Base-by-base conservation (phyloP, 2,797 vertebrate species). In the Numenius phaeopus region DNA sequence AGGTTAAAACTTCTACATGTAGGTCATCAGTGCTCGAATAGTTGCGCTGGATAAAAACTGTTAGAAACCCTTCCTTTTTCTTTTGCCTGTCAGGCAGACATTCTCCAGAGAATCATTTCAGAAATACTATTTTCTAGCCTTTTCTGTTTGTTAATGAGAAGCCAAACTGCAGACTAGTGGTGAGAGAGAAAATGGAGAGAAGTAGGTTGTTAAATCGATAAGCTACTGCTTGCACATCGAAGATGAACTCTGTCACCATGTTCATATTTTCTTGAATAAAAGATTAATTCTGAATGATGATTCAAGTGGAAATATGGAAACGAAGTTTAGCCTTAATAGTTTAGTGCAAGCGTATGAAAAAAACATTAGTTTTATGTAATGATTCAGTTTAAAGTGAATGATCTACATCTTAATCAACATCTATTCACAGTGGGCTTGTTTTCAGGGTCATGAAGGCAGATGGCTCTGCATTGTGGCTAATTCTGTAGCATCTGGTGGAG, bases 371-470 rank as follows among this genome's bases (percentile, higher is more conserved):
- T 94, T 94, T 44, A 27, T 23, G 37, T 66, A 91, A 72, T 46
- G 78, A 61, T 71, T 37, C 17, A 8, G 27, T 34, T 50, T 79
- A 7, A 90, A 92, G 69, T 37, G 64, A 85, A 18, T 20, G 34
- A 88, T 89, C 55, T 94, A 81, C 71, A 14, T 94, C 91, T 97
- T 94, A 95, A 95, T 96, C 90, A 89, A 40, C 71, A 7, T 78
- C 49, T 46, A 52, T 64, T 76, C 82, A 4, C 83, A 55, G 83
- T 40, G 58, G 85, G 80, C 50, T 92, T 62, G 71, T 90, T 96
- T 96, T 55, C 52, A 49, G 90, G 92, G 92, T 96, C 93, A 67
- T 18, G 80, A 32, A 91, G 83, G 83, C 96, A 96, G 95, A 97
- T 94, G 83, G 94, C 92, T 94, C 83, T 54, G 89, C 79, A 8